Evolutionary conservation across 2,797 vertebrate genomes (phyloP).

Genomic region (Podargus strigoides): DNA sequence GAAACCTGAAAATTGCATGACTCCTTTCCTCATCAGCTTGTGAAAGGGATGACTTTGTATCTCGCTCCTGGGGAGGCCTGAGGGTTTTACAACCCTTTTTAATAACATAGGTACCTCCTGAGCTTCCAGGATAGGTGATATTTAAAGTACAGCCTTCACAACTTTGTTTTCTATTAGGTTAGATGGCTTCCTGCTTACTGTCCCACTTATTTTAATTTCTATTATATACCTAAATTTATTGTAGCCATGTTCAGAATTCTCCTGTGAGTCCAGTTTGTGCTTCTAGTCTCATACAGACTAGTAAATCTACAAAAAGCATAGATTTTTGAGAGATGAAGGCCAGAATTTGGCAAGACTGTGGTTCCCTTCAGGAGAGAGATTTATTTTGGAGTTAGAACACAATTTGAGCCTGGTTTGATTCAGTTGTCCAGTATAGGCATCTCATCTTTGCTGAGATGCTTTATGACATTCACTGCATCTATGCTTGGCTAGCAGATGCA

Average conservation of each 20-base stretch:
- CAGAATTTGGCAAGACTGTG: not conserved
- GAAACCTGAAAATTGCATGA: not conserved
- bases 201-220: not conserved
- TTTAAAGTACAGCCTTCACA: not conserved
- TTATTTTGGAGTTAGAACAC: not conserved
- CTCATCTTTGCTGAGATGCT: not conserved
- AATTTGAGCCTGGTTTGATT: not conserved
- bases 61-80: not conserved
- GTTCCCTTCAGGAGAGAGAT: not conserved
- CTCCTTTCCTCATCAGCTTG: not conserved
- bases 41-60: conserved; percentile 4
- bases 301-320: not conserved
- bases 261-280: not conserved
- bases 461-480: not conserved
- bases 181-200: not conserved
- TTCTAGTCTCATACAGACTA: not conserved
- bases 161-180: not conserved
- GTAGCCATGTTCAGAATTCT: not conserved
- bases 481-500: not conserved
- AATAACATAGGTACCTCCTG: not conserved
- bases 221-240: not conserved
- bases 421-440: not conserved
- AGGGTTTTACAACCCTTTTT: not conserved
- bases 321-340: not conserved
- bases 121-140: not conserved